Conservation (phyloP, 2,113 vertebrate genomes). For the Syngnathus floridae region DNA sequence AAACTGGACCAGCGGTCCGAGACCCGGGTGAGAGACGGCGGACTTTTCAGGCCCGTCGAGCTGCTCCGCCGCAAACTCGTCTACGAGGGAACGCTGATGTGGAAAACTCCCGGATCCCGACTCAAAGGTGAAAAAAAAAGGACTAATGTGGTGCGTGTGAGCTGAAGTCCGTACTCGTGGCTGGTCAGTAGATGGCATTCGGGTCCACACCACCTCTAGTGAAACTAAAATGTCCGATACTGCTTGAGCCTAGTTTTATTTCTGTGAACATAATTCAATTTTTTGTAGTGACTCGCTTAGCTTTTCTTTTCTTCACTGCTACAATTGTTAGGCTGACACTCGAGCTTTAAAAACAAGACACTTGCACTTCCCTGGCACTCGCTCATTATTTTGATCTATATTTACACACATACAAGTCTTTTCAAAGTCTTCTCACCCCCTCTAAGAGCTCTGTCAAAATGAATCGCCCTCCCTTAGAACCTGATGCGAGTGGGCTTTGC, state of each 20-base stretch:
- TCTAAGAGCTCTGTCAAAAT: not conserved
- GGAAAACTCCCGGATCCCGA: constrained; percentile 77
- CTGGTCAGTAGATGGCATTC: not conserved
- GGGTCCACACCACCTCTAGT: too few relatives aligned
- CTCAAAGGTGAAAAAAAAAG: constrained; percentile 75
- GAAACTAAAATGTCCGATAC: too few relatives aligned
- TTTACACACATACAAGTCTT: not conserved
- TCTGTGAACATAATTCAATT: too few relatives aligned
- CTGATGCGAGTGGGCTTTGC: not conserved
- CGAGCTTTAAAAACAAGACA: not conserved
- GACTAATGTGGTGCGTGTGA: not conserved
- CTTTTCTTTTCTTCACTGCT: not conserved
- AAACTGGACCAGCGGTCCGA: constrained; percentile 74
- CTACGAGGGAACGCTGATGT: constrained; percentile 81
- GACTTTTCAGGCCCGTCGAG: constrained; percentile 77
- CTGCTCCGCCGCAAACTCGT: constrained; percentile 77
- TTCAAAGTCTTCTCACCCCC: not conserved
- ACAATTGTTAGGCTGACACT: not conserved
- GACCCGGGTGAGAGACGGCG: constrained; percentile 65
- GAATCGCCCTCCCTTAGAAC: not conserved
- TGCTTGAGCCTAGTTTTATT: too few relatives aligned
- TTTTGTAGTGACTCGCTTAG: too few relatives aligned
- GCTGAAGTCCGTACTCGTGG: not conserved
- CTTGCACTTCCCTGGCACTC: not conserved
- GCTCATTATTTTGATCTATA: not conserved